Base-by-base conservation (phyloP, 37 sponge, comb jelly and placozoan genomes). In the Cliona cf. orientalis region DNA sequence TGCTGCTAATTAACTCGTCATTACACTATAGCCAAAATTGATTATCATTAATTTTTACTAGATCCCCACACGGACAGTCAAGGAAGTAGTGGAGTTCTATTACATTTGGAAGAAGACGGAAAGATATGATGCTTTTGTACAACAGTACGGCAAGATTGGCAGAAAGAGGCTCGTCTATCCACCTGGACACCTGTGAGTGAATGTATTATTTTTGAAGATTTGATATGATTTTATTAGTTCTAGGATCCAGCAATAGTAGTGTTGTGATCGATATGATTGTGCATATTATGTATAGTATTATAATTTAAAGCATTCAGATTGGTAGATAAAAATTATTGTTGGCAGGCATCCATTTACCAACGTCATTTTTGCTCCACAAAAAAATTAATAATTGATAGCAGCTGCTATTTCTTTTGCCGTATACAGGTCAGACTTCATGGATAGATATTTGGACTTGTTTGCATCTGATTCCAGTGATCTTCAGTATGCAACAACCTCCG, bases 91-190 rank as follows among this genome's bases (percentile, higher is more conserved):
- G 6, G 90, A 97, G 77, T 97, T 94, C 67, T 97, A 94, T 64
- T 97, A 97, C 68, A 35, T 97, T 42, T 97, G 98, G 98, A 97
- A 97, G 81, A 97, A 97, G 87, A 92, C 91, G 3, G 95, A 97
- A 60, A 74, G 95, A 42, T 82, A 91, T 42, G 83, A 87, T 45
- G 17, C 33, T 12, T 96, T 91, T 42, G 34, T 79, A 5, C 72
- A 82, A 4, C 76, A 80, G 57, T 25, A 66, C 9, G 67, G 69
- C 23, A 83, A 60, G 37, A 58, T 75, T 22, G 81, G 81, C 37
- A 83, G 49, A n/a, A 87, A 84, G 70, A 85, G 87, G 31, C 29
- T 72, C 56, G 34, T 55, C 14, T 19, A 74, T 22, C 81, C 84
- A 39, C 90, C 93, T 19, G 93, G 85, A 26, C 58, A 86, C 29